Percentiles rank a stretch among this genome's conserved stretches.
These are phyloP conservation scores for Melanerpes formicivorus DNA, from an alignment of 2,113 vertebrate species.

Conservation along the genomic window DNA sequence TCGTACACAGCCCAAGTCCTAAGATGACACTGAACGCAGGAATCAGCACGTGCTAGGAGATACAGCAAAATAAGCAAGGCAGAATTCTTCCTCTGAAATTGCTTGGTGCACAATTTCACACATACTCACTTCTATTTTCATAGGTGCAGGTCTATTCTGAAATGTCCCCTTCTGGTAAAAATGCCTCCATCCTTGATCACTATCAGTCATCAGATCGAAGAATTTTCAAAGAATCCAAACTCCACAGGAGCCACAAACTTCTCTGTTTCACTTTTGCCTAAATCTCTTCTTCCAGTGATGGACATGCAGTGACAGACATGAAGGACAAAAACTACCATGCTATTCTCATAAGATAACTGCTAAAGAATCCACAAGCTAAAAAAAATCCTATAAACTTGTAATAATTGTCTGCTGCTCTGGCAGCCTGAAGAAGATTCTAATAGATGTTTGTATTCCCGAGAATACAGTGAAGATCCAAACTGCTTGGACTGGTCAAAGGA, in stretches of 20 bases:
- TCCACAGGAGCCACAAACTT: not conserved
- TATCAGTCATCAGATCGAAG: not conserved
- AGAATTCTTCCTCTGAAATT: not conserved
- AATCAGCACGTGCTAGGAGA: not conserved
- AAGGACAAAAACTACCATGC: not conserved
- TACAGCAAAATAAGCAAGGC: not conserved
- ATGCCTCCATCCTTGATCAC: not conserved
- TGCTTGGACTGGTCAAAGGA: not conserved
- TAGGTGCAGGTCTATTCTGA: not conserved
- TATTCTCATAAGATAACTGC: not conserved
- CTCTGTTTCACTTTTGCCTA: not conserved
- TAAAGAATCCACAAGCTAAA: not conserved
- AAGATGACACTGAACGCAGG: not conserved
- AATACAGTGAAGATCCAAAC: not conserved
- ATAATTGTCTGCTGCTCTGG: not conserved
- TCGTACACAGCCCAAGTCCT: not conserved
- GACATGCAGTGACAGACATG: not conserved
- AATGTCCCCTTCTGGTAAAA: not conserved
- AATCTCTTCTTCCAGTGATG: not conserved
- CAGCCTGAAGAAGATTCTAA: not conserved
- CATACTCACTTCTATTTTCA: not conserved
- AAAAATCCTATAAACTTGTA: not conserved
- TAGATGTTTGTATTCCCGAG: not conserved
- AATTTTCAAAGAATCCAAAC: not conserved
- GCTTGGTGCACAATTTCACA: not conserved